These are phyloP conservation scores for Aphelenchoides fujianensis DNA, from an alignment of 1,140 invertebrate genomes.

Conservation along the genomic window DNA sequence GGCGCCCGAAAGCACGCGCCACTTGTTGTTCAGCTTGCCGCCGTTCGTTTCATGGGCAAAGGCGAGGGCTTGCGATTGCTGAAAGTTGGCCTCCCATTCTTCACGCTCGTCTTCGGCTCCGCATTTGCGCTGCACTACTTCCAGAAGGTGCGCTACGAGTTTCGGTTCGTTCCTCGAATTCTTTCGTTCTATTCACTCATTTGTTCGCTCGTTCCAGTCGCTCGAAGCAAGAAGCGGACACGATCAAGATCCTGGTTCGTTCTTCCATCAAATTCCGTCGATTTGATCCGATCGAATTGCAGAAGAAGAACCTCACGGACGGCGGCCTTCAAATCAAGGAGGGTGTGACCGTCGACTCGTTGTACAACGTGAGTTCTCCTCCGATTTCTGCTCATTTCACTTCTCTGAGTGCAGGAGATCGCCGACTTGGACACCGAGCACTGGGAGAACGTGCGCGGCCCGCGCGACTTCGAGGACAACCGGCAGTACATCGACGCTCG, in stretches of 20 bases:
- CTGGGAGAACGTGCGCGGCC: conserved; percentile 56
- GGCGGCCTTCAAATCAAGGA: conserved; percentile 42
- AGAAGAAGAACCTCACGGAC: conserved; percentile 39
- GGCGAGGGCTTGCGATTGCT: too few species aligned
- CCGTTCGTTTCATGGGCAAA: too few species aligned
- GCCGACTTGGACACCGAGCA: conserved; percentile 52
- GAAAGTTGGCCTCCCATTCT: conserved; percentile 47
- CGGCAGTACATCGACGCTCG: conserved; percentile 38
- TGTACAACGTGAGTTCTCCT: conserved; percentile 40
- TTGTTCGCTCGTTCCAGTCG: conserved; percentile 15
- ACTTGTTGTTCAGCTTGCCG: too few species aligned
- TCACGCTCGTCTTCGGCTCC: conserved; percentile 44
- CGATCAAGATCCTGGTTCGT: conserved; percentile 1
- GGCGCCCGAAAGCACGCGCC: too few species aligned
- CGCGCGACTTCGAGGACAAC: conserved; percentile 47
- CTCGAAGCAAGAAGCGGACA: neutral
- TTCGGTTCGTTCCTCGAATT: too few species aligned
- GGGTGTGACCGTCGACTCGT: conserved; percentile 41
- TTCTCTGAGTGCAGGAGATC: conserved; percentile 41
- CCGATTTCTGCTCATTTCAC: neutral
- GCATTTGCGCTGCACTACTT: conserved; percentile 50
- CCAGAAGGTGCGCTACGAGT: conserved; percentile 53
- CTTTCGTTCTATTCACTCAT: neutral
- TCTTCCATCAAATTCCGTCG: neutral
- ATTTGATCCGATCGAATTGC: conserved; percentile 11